Evolutionary conservation across 2,797 vertebrate genomes (phyloP).

Genomic region (Coendou prehensilis): DNA sequence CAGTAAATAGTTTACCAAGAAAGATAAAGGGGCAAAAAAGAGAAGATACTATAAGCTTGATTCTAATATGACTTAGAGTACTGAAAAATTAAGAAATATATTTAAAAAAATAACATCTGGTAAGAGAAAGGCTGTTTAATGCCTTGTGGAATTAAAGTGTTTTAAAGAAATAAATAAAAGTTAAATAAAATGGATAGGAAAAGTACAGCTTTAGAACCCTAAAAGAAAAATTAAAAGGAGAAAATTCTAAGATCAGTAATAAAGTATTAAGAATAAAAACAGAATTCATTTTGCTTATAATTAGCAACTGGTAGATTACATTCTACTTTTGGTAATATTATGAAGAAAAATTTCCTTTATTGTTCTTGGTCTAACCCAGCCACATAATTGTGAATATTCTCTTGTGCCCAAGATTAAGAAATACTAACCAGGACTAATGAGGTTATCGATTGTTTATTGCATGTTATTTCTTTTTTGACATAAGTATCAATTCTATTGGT

Average conservation of each 20-base stretch:
- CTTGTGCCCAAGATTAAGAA: constrained; percentile 52
- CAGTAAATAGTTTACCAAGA: not conserved
- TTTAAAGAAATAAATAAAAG: constrained; percentile 28
- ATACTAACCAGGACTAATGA: constrained; percentile 55
- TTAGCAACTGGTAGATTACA: constrained; percentile 31
- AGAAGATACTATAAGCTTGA: not conserved
- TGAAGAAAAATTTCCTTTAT: constrained; percentile 14
- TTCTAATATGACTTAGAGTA: not conserved
- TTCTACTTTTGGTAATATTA: constrained; percentile 49
- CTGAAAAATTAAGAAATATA: not conserved
- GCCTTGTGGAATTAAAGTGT: not conserved
- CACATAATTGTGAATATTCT: not conserved
- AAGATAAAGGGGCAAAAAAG: not conserved
- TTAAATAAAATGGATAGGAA: not conserved
- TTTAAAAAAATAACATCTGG: not conserved
- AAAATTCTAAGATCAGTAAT: constrained; percentile 16
- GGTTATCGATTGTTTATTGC: constrained; percentile 38
- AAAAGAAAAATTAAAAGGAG: not conserved
- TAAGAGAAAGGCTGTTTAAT: constrained; percentile 17
- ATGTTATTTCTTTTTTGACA: constrained; percentile 57
- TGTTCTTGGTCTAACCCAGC: not conserved
- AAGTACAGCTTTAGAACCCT: not conserved
- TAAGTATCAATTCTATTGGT: constrained; percentile 46
- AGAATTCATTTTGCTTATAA: constrained; percentile 17
- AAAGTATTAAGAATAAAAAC: constrained; percentile 38